Base-by-base conservation (phyloP, 2,113 vertebrate species). In the Taurulus bubalis region DNA sequence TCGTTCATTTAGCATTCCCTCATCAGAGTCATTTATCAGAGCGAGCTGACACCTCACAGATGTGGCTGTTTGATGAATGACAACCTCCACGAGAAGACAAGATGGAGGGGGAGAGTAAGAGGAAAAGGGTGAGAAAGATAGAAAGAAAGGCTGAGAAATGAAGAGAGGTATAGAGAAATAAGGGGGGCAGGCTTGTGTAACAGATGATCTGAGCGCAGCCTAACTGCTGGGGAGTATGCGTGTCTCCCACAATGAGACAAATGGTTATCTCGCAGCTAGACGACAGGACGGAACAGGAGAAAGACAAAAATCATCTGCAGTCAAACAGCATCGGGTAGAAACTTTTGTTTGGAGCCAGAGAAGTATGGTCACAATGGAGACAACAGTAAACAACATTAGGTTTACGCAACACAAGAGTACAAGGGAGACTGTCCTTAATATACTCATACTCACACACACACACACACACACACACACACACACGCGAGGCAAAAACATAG, bases 61-160 rank as follows among this genome's bases (percentile, higher is more conserved):
- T 90, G 93, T 88, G 90, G 79, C 83, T 85, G 72, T 82, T 74
- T 89, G 94, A 94, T 91, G 87, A 90, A 95, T 89, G 85, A 85
- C 88, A 90, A 83, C 87, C 47, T 84, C 80, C 30, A 73, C 71
- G 75, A 85, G 65, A 71, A 73, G 85, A 26, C 58, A 79, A 77
- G 85, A 90, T 62, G 68, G 75, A 82, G 47, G 58, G 68, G 58
- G 64, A 51, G 74, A 49, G 65, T 59, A 38, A 49, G 64, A 70
- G 77, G 55, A 70, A 80, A 79, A 60, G 66, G 42, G 30, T 15
- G 58, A 67, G 67, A 84, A 65, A 60, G 53, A 71, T 32, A 42
- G 40, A 76, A 71, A 85, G 59, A 77, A 63, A 66, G 70, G 34
- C 74, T 11, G 82, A 73, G 58, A 80, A 71, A 80, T 74, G 56